A percentile compares a stretch with the other conserved stretches of the same genome.
phyloP scores from a whole-genome alignment of 2,888 invertebrate genomes.

The Caradrina kadenii region DNA sequence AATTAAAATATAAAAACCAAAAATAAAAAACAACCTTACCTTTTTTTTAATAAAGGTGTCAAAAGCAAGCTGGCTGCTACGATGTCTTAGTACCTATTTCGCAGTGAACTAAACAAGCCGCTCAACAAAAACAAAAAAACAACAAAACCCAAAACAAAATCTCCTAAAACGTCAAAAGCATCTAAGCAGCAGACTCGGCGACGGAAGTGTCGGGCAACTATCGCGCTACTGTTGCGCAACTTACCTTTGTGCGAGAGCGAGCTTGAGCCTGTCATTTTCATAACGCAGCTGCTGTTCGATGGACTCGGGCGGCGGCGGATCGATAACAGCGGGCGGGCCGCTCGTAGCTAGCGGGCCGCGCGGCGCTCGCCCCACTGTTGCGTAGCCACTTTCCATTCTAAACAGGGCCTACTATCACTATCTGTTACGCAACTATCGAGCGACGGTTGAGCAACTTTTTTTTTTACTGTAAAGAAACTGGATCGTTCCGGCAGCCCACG shows the following conservation, averaged over 20 bases:
- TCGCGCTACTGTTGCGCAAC: constrained; percentile 57
- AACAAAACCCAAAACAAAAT: constrained; percentile 28
- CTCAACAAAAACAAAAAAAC: constrained; percentile 33
- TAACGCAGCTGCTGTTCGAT: constrained; percentile 94
- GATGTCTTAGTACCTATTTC: neutral
- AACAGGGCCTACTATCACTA: constrained; percentile 46
- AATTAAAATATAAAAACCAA: neutral
- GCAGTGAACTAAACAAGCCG: constrained; percentile 12
- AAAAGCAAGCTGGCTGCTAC: constrained; percentile 26
- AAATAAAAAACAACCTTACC: constrained; percentile 32
- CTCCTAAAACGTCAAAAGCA: neutral
- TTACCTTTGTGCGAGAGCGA: constrained; percentile 94
- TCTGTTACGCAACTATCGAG: constrained; percentile 19
- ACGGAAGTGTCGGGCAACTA: constrained; percentile 28
- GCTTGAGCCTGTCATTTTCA: constrained; percentile 97
- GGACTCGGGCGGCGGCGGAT: constrained; percentile 86
- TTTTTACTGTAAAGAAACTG: neutral
- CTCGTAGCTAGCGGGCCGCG: constrained; percentile 67
- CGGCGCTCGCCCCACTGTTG: constrained; percentile 76
- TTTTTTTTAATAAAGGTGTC: neutral
- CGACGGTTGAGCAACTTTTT: constrained; percentile 1
- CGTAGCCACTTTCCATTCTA: constrained; percentile 72
- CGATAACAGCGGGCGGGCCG: constrained; percentile 50
- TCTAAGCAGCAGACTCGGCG: constrained; percentile 11
- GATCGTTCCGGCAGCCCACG: too few species aligned